phyloP scores from a whole-genome alignment of 2,113 vertebrate genomes.

The Tachysurus fulvidraco region DNA sequence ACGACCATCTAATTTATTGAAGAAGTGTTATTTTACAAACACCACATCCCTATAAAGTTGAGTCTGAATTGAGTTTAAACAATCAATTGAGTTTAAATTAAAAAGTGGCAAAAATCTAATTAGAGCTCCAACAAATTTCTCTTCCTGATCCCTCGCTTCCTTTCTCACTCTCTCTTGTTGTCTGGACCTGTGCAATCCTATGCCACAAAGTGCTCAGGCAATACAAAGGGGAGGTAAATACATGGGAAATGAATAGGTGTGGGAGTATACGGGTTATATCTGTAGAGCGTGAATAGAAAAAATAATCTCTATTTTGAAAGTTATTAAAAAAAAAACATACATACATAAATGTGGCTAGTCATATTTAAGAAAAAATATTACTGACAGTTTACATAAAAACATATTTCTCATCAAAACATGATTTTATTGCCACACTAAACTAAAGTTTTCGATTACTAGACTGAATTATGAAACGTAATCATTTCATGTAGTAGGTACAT shows the following conservation, averaged over 20 bases:
- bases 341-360: neutral
- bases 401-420: too few species aligned
- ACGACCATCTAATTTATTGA: neutral
- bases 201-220: slow-evolving; percentile 30
- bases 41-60: neutral
- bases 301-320: neutral
- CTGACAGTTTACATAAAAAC: too few species aligned
- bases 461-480: too few species aligned
- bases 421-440: too few species aligned
- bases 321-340: neutral
- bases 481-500: too few species aligned
- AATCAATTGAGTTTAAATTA: neutral
- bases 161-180: slow-evolving; percentile 10
- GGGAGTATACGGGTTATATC: neutral
- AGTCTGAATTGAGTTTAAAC: neutral
- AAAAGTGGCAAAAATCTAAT: neutral
- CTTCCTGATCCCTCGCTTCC: neutral
- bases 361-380: too few species aligned
- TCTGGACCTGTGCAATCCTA: slow-evolving; percentile 34
- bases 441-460: too few species aligned
- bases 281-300: too few species aligned
- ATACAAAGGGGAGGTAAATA: neutral
- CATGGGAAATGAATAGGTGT: slow-evolving; percentile 20
- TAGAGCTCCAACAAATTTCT: neutral
- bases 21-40: neutral